phyloP scores from a whole-genome alignment of 2,797 vertebrate genomes.

The Argentina silus region DNA sequence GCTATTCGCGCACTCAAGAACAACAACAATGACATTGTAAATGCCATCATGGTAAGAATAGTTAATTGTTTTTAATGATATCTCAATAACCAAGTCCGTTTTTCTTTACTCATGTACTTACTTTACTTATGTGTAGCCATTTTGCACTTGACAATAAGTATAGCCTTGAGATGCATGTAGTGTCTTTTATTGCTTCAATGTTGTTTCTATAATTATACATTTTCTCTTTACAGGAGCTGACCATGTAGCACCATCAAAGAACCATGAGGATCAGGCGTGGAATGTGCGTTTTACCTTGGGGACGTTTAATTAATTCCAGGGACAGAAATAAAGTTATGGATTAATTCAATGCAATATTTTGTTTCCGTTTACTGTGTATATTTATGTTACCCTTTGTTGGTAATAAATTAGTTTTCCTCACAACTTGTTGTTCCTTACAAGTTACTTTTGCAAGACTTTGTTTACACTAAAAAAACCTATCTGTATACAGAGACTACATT shows the following conservation, averaged over 20 bases:
- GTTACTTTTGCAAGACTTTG: not conserved
- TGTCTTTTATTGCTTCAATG: not conserved
- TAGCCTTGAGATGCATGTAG: too few species aligned
- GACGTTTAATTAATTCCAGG: constrained; percentile 83
- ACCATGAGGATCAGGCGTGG: constrained; percentile 48
- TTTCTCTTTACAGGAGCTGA: constrained; percentile 81
- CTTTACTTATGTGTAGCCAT: too few species aligned
- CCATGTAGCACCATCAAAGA: constrained; percentile 76
- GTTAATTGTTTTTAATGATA: not conserved
- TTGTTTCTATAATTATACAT: not conserved
- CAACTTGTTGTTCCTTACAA: not conserved
- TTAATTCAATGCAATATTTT: constrained; percentile 60
- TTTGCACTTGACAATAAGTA: too few species aligned
- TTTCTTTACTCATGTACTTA: too few species aligned
- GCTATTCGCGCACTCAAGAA: constrained; percentile 89
- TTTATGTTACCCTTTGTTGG: constrained; percentile 1
- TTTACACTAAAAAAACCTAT: not conserved
- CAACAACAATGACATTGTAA: constrained; percentile 91
- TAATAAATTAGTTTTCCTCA: not conserved
- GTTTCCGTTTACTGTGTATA: constrained; percentile 13
- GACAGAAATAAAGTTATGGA: constrained; percentile 83
- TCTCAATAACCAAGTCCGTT: not conserved
- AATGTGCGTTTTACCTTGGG: constrained; percentile 58
- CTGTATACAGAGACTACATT: not conserved
- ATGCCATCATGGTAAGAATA: constrained; percentile 87